These are phyloP conservation scores for Exocentrus adspersus DNA, from an alignment of 2,888 invertebrate genomes.

Conservation along the genomic window DNA sequence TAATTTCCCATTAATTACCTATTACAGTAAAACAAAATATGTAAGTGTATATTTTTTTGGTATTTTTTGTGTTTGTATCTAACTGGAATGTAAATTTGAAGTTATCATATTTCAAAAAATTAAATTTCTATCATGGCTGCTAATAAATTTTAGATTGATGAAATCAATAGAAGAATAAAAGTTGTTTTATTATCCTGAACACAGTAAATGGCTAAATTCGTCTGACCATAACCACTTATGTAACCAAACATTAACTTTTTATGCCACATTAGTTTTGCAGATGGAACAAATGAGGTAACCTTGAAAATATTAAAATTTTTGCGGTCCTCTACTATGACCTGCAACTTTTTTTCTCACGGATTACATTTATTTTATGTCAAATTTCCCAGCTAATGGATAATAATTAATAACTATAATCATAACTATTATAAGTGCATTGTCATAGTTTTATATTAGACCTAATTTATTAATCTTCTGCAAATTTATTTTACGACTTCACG, in stretches of 20 bases:
- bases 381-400: constrained; percentile 4
- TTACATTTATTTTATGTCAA: background rate
- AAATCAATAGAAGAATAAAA: too few species aligned
- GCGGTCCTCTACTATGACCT: background rate
- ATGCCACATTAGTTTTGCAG: constrained; percentile 1
- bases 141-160: too few species aligned
- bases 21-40: too few species aligned
- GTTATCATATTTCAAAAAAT: too few species aligned
- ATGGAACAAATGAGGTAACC: constrained; percentile 1
- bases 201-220: background rate
- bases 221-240: background rate
- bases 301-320: background rate
- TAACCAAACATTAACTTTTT: constrained; percentile 13
- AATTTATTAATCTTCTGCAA: too few species aligned
- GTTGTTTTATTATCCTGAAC: background rate
- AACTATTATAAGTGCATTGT: background rate
- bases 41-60: too few species aligned
- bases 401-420: too few species aligned
- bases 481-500: too few species aligned
- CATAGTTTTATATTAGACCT: background rate
- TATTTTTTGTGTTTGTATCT: too few species aligned
- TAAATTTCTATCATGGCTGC: too few species aligned
- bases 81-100: too few species aligned
- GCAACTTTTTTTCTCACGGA: background rate
- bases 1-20: too few species aligned